Conservation (phyloP, 2,888 invertebrate species). For the Lasioglossum malachurum region DNA sequence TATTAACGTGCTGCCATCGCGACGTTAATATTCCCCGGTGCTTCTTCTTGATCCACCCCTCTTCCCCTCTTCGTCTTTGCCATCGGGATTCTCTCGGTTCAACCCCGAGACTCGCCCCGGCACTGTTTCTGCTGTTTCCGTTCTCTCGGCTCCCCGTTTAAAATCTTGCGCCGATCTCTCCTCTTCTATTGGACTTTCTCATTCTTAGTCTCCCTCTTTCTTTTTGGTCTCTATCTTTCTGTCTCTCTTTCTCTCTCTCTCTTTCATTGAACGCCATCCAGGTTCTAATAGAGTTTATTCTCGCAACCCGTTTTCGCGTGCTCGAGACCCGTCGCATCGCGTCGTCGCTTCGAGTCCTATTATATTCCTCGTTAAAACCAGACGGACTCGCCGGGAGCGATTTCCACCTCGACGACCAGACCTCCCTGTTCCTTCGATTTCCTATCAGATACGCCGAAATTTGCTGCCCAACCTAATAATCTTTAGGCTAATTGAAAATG, state of each 20-base stretch:
- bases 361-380: constrained; percentile 18
- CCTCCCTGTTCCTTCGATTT: background rate
- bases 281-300: constrained; percentile 49
- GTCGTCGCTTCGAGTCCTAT: constrained; percentile 5
- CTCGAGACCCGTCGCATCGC: background rate
- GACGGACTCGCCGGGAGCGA: background rate
- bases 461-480: background rate
- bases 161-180: constrained; percentile 34
- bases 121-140: constrained; percentile 11
- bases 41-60: constrained; percentile 34
- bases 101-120: background rate
- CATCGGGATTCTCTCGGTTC: constrained; percentile 13
- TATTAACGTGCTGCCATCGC: constrained; percentile 61
- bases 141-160: background rate
- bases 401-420: background rate
- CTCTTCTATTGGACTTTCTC: constrained; percentile 10
- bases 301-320: constrained; percentile 1
- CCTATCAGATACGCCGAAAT: background rate
- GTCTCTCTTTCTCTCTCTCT: background rate
- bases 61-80: constrained; percentile 16
- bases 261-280: background rate
- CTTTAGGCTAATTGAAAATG: background rate
- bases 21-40: constrained; percentile 62
- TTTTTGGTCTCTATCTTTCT: too few species aligned
- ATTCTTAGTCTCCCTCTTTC: background rate